Evolutionary conservation across 2,888 invertebrate species (phyloP).

Genomic region (Drosophila anceps): DNA sequence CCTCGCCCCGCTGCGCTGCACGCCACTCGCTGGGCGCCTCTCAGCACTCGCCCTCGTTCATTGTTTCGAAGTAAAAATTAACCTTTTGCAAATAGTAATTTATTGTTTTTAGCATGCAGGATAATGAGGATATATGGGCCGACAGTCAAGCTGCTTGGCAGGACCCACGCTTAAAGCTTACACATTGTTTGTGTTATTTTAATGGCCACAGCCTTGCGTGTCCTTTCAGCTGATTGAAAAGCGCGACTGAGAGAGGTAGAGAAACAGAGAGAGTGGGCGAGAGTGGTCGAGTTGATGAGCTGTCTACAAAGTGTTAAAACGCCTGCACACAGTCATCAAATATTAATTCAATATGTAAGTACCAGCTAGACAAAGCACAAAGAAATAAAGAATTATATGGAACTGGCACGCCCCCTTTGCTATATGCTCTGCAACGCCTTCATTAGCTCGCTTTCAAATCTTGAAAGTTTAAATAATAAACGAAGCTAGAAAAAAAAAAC

Average conservation of each 20-base stretch:
- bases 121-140: constrained; percentile 74
- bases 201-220: constrained; percentile 68
- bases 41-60: constrained; percentile 1
- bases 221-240: constrained; percentile 71
- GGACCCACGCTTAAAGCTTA: constrained; percentile 47
- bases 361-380: constrained; percentile 30
- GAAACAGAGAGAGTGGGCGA: background rate
- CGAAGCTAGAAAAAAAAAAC: background rate
- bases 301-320: constrained; percentile 75
- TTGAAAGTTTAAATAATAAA: constrained; percentile 48
- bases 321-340: constrained; percentile 75
- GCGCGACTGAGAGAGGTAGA: constrained; percentile 11
- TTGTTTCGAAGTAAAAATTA: constrained; percentile 73
- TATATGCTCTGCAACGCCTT: constrained; percentile 9
- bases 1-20: background rate
- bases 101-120: constrained; percentile 77
- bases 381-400: constrained; percentile 6
- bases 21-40: too few species aligned
- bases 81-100: constrained; percentile 81
- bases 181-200: constrained; percentile 62
- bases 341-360: constrained; percentile 60
- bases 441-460: constrained; percentile 68
- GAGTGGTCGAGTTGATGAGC: constrained; percentile 26
- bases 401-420: constrained; percentile 2
- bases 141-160: constrained; percentile 12